Percentiles rank a stretch among this genome's conserved stretches.
Evolutionary conservation across 2,113 vertebrate species (phyloP).

Genomic region (Dicaeum eximium): DNA sequence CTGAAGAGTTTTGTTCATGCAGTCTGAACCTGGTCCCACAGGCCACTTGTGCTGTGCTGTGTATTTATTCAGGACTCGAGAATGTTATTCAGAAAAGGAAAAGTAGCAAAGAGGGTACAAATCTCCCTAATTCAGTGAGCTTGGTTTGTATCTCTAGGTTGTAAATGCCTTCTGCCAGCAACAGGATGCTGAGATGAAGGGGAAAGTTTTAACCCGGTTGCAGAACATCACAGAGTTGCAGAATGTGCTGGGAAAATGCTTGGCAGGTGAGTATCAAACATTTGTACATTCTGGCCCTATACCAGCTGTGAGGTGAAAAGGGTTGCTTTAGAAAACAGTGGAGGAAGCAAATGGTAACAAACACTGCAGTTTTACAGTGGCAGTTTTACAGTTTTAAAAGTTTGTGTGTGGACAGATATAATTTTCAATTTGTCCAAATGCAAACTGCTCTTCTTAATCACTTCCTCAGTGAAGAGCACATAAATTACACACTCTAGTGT

Average conservation of each 20-base stretch:
- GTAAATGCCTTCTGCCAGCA: slow-evolving; percentile 91
- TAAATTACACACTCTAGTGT: background rate
- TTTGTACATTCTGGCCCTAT: background rate
- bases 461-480: background rate
- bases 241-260: slow-evolving; percentile 78
- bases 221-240: slow-evolving; percentile 92
- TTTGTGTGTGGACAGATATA: background rate
- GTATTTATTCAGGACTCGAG: background rate
- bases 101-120: background rate
- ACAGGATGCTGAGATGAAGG: slow-evolving; percentile 87
- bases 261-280: slow-evolving; percentile 77
- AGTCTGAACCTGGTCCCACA: background rate
- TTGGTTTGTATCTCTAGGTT: slow-evolving; percentile 72
- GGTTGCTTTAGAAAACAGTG: background rate
- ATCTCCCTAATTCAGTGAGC: background rate
- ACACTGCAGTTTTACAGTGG: background rate
- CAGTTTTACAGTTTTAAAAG: background rate
- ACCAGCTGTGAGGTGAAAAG: background rate
- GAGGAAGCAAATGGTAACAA: background rate
- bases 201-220: slow-evolving; percentile 87
- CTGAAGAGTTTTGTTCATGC: background rate
- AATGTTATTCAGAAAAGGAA: background rate
- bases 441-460: background rate
- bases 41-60: background rate
- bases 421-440: background rate